Base-by-base conservation (phyloP, 2,888 invertebrate species). In the Nemapogon koenigi region DNA sequence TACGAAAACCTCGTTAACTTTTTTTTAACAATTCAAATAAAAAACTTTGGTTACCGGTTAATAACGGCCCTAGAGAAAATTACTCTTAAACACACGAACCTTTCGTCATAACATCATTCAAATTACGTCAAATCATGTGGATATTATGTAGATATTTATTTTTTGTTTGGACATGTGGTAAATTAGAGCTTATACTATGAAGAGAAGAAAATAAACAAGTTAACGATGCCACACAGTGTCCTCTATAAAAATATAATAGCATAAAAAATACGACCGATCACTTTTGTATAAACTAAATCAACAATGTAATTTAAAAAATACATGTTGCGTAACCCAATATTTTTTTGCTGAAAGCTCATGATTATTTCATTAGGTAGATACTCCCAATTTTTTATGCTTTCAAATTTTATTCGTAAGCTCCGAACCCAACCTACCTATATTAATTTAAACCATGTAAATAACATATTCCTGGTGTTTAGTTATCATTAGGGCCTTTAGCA, bases 111-210 rank as follows among this genome's bases (percentile, higher is more conserved):
- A 68, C 64, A 53, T 53, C 53, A 48, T 59, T 67, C 63, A 73
- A 73, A 73, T 73, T 76, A 70, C 70, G 57, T 66, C 62, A 64
- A 70, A 73, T 71, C 62, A 66, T 70, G 66, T 75, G 64, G 67
- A 65, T 69, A 70, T 66, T 61, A n/a, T n/a, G n/a, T n/a, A n/a
- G n/a, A n/a, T n/a, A n/a, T n/a, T n/a, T n/a, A 66, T 65, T 71
- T 72, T 75, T 72, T 72, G 66, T 16, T 53, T 47, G 44, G 58
- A 58, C 76, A 76, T 73, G 69, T 73, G 78, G 71, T 75, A 70
- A 75, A 75, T 76, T 75, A 60, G 62, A 60, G 64, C 57, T 62
- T 62, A n/a, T n/a, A n/a, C 66, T 64, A 62, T 62, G 55, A 59
- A 55, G 52, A 58, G 49, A 55, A 53, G 51, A 59, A 69, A 70